phyloP scores from a whole-genome alignment of 2,797 vertebrate genomes.

The Hoplostethus mediterraneus region DNA sequence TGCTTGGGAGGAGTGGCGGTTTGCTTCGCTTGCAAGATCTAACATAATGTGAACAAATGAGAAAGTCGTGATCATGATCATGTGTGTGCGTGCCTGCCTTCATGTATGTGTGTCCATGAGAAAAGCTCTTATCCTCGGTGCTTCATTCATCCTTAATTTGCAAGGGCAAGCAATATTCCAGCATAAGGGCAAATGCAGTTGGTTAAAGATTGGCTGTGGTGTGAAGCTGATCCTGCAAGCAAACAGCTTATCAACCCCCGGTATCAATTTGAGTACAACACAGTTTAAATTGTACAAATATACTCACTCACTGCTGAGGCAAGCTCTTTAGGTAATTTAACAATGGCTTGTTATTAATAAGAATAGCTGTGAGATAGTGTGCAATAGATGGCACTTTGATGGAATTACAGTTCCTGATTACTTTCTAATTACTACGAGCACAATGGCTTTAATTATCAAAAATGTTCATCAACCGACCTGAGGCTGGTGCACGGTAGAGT shows the following conservation, averaged over 20 bases:
- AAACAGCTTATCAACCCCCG: conserved; percentile 1
- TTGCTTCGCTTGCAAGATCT: conserved; percentile 24
- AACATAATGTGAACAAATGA: conserved; percentile 20
- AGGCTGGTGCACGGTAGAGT: too few relatives aligned
- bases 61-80: not conserved
- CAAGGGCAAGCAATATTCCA: not conserved
- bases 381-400: conserved; percentile 14
- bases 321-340: conserved; percentile 10
- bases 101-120: not conserved
- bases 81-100: not conserved
- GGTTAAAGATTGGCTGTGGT: not conserved
- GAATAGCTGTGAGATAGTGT: conserved; percentile 2
- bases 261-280: not conserved
- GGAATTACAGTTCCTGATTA: conserved; percentile 21
- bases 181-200: not conserved
- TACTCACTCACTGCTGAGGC: conserved; percentile 2
- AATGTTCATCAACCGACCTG: conserved; percentile 1
- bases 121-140: not conserved
- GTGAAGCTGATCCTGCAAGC: not conserved
- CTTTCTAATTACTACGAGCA: conserved; percentile 20
- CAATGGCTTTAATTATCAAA: conserved; percentile 27
- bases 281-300: not conserved
- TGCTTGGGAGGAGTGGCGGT: conserved; percentile 9
- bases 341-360: conserved; percentile 4
- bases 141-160: not conserved